Base-by-base conservation (phyloP, 2,797 vertebrate genomes). In the Chloroceryle inda region DNA sequence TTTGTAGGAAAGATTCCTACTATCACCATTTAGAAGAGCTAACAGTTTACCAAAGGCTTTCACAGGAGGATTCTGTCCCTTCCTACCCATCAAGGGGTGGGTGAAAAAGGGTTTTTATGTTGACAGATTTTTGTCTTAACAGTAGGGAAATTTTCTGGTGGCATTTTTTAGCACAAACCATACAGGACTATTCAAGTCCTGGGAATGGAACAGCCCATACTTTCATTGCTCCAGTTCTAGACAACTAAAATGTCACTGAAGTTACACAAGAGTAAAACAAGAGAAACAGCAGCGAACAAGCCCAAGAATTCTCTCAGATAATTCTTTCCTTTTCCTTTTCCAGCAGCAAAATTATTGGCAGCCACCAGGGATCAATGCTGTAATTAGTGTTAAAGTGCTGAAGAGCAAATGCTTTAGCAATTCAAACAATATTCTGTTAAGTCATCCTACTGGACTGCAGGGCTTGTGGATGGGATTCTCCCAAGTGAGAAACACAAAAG, bases 401-500 rank as follows among this genome's bases (percentile, higher is more conserved):
- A 78, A 86, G 74, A 94, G 40, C 40, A 86, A 88, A 56, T 1
- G 11, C 52, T 84, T 33, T 71, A 73, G 52, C 26, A 50, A 74
- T 84, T 84, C 67, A 91, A 92, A 68, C 33, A 62, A 61, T 89
- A 63, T 92, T 90, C 72, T 91, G 38, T 95, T 89, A 94, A 89
- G 66, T 96, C 90, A 95, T 86, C 89, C 74, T 93, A 3, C n/a
- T 87, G 91, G 88, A 90, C 71, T 79, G 78, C 89, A 87, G 68
- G 14, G 55, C n/a, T 76, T 79, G 62, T 92, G 92, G 59, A 80
- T 94, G 95, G 88, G 86, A 87, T 92, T 95, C 73, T 97, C 93
- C 92, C 91, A 88, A 90, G 88, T 68, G 93, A 71, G 93, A 94
- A 93, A 95, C 72, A 88, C 1, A 2, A 63, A 56, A 92, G 29